These are phyloP conservation scores for Oncorhynchus gorbuscha DNA, from an alignment of 2,113 vertebrate species.

Conservation along the genomic window DNA sequence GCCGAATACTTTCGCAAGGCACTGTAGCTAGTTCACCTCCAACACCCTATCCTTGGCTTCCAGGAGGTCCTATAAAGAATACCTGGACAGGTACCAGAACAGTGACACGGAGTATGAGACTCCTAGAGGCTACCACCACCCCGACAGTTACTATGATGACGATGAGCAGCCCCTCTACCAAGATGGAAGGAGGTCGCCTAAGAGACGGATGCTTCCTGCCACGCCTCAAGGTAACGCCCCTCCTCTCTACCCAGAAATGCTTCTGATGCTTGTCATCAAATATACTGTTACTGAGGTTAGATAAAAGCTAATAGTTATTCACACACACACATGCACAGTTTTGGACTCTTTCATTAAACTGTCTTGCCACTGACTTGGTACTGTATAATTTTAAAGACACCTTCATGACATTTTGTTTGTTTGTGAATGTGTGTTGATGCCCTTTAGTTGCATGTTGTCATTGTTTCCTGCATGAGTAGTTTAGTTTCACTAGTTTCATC, in stretches of 20 bases:
- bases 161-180: conserved; percentile 84
- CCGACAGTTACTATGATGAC: conserved; percentile 86
- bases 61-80: conserved; percentile 36
- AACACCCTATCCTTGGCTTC: neutral
- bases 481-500: neutral
- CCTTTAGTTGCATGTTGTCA: conserved; percentile 9
- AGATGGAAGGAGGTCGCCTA: conserved; percentile 87
- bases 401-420: neutral
- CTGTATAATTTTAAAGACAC: neutral
- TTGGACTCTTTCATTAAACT: neutral
- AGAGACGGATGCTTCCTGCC: conserved; percentile 92
- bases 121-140: conserved; percentile 91
- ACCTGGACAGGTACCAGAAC: conserved; percentile 77
- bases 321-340: neutral
- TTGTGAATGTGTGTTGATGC: neutral
- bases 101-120: conserved; percentile 88
- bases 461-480: conserved; percentile 13
- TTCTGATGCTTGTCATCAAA: neutral
- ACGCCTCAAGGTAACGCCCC: conserved; percentile 83
- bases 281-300: neutral
- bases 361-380: neutral
- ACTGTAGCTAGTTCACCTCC: neutral
- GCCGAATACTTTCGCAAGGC: too few relatives aligned
- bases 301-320: neutral
- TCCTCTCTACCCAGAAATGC: neutral